Base-by-base conservation (phyloP, 2,888 invertebrate genomes). In the Graphium colonna region DNA sequence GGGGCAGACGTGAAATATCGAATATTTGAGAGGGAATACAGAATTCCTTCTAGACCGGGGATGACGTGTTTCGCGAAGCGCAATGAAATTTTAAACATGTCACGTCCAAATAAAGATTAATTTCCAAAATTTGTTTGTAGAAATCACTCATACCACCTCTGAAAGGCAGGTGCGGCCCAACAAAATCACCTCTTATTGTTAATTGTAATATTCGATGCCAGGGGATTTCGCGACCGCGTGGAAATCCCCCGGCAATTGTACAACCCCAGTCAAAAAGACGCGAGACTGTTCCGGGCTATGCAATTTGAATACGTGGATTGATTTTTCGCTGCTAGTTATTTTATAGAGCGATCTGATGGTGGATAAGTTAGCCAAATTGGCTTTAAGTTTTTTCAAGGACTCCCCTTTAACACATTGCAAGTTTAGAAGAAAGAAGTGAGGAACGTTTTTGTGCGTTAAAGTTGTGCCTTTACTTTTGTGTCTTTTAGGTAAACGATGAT, bases 1-100 rank as follows among this genome's bases (percentile, higher is more conserved):
- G n/a, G n/a, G n/a, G n/a, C n/a, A 41, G 46, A 13, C 88, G 88
- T 87, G 86, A 86, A 82, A 76, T 88, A 88, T 88, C 87, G 88
- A 88, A 88, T 88, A 87, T 88, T 87, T 77, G 84, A 84, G 85
- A 83, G 81, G 79, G 85, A 84, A 82, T 79, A 79, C 77, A 69
- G 66, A 64, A 77, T 75, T 76, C 75, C 70, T 71, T 71, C 73
- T 75, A 73, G 77, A 66, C 71, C 71, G 71, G 69, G 74, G 77
- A 76, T 75, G 63, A 69, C 73, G 77, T 71, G 68, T 73, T 82
- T 79, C 77, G 77, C 75, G 73, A 68, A 61, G 59, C 52, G 33
- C 26, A 33, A 60, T 61, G 60, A 60, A 72, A 67, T 71, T 68
- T 71, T 61, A 59, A 77, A 75, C 77, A 68, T 81, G 76, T 36